Base-by-base conservation (phyloP, 2,113 vertebrate genomes). In the Seriola quinqueradiata region DNA sequence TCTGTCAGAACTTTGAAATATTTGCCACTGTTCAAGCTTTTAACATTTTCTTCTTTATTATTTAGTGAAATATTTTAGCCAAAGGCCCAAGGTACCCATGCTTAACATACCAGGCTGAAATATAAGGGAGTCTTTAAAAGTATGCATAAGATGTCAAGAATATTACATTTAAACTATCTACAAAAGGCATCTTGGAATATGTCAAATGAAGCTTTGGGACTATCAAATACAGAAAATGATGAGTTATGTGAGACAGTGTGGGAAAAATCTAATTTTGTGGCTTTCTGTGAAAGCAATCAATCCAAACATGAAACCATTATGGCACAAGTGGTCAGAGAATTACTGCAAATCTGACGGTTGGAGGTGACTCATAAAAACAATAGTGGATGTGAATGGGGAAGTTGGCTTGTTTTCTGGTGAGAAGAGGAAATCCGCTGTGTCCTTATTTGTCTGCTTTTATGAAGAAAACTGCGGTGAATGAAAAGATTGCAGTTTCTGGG, bases 391-490 rank as follows among this genome's bases (percentile, higher is more conserved):
- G n/a, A 84, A 77, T 36, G 55, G 72, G 78, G 90, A 91, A 90
- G 86, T 89, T 79, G 12, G 32, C 50, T 81, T 83, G 68, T 64
- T 70, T 5, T 28, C 36, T 85, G 55, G 57, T 46, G 38, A 73
- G 52, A 82, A 85, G 88, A 92, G 90, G 90, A 94, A 89, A 93
- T 95, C 91, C 87, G 69, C 70, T 17, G 6, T 91, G 88, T 86
- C 88, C 88, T 86, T 90, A 86, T 92, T 82, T 89, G 87, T 77
- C 64, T 54, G 83, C 36, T 71, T 69, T 83, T 78, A 64, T 88
- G 87, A 91, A 87, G 85, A 92, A 89, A 93, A 70, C 23, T 65
- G 52, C 74, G 70, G 79, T 87, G 67, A 87, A 90, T 90, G 84
- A 78, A 82, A 65, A 21, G 61, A 75, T 87, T 79, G 83, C 83